Evolutionary conservation across 2,113 vertebrate species (phyloP), one percentile per base, ranked within the genome.

Genomic region (Hydropotes inermis): DNA sequence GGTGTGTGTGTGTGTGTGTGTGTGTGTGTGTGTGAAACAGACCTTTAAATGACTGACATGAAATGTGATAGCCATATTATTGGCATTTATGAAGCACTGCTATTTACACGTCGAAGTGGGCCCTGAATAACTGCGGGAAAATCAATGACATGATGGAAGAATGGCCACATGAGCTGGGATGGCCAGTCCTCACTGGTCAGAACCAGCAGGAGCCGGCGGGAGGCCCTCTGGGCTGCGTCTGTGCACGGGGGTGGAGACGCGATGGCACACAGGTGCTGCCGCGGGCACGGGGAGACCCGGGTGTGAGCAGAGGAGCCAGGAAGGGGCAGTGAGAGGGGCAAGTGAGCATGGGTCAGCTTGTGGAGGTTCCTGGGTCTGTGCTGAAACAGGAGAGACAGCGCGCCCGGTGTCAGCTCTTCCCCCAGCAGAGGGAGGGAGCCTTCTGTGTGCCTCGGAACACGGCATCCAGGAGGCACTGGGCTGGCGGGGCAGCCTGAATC

Each of bases 211-310:
- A 54, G 7, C 5, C 0, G 21, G 47, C 0, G 2, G 14, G 8
- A 30, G 14, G 3, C 23, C 21, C 30, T 23, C 16, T 57, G 9
- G 13, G 15, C 23, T 19, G 33, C 6, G 6, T 3, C 14, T 87
- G 67, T 36, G 16, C 16, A 17, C 83, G 39, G 28, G 58, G 30
- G 79, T 5, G 55, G 87, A 15, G 23, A 16, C 10, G 4, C 3
- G 58, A 11, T 3, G 11, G 4, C 28, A 8, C 23, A 10, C 21
- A 15, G 36, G 10, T 13, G 2, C 6, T 52, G 17, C 76, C 0
- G 0, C 0, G 1, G 2, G 19, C 83, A 15, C 1, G 1, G 1
- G 2, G 39, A 47, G 21, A 52, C 9, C 23, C 23, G 1, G 2
- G 1, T 3, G 15, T 61, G 19, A 45, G 1, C 74, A 28, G 19